Evolutionary conservation across 2,113 vertebrate species (phyloP), one percentile per base, ranked within the genome.

Genomic region (Leptodactylus fuscus): DNA sequence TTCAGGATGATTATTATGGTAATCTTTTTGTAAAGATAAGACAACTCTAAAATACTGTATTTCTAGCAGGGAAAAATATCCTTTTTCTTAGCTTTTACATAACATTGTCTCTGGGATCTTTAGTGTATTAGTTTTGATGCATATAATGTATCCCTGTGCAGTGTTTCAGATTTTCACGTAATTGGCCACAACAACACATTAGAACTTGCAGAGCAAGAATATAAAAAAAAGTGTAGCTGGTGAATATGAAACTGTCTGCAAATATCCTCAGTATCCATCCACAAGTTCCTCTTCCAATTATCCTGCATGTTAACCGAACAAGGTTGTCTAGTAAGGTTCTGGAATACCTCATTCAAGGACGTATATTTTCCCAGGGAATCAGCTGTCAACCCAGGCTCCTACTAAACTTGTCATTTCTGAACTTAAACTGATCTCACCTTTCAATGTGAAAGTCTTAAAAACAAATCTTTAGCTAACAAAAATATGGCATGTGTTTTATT

Each of bases 351-450:
- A 90, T 87, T 87, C 60, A 60, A 87, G 78, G 69, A 77, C 81
- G 88, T 49, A 87, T 79, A 87, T 87, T 82, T 86, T 81, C 87
- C 89, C 89, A 77, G 87, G 88, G 80, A 83, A 87, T 91, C 87
- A 89, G 81, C 73, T 90, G 44, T 24, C 88, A 89, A 88, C 85
- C 78, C 38, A 1, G 4, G 81, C 83, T 92, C 83, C 87, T 89
- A 89, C 88, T 88, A 89, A 81, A 87, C 87, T 88, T 87, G 81
- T 82, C 77, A 88, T 91, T 90, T 90, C 91, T 91, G 88, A 92
- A 93, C 90, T 90, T 88, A 94, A 92, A 93, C 90, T 87, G 90
- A 91, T 87, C 81, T 92, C 89, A 88, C 79, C 89, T 92, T 94
- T 89, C 53, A 88, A 69, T 75, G 78, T 81, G 20, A 80, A 86